Base-by-base conservation (phyloP, 2,888 invertebrate genomes). In the Apamea sordens region DNA sequence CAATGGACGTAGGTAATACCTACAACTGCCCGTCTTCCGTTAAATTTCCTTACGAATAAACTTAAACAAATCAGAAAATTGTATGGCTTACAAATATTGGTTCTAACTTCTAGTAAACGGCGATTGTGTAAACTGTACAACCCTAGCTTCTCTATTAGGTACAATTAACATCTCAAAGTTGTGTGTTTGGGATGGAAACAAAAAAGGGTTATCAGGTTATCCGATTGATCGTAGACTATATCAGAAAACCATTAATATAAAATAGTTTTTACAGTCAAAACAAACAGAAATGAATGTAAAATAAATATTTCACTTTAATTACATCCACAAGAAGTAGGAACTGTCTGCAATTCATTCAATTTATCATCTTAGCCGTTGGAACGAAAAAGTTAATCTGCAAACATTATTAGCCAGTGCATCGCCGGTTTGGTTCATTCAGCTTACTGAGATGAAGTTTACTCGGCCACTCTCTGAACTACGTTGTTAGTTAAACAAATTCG, bases 391-490 rank as follows among this genome's bases (percentile, higher is more conserved):
- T 80, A 77, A 78, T 86, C 78, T 71, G 28, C 70, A 75, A 85
- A 80, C 68, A 77, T 77, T 82, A 86, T 84, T 85, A 87, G 80
- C 65, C 65, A 83, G 71, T 84, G 86, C 88, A 90, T 82, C 74
- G 64, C 68, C 67, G 68, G 80, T 90, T 86, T 80, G 86, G 86
- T 88, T 88, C 85, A 84, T 89, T 88, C 76, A 77, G 85, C 82
- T 89, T 88, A 89, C 88, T 85, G 86, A 86, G 83, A 86, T 85
- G 77, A 86, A 90, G 86, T 89, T 92, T 84, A 79, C 84, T 86
- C 74, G 79, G 75, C 76, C 72, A 80, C 76, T 83, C 79, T 77
- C 73, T 73, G 69, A 83, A 80, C 83, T 86, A 80, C 80, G 69
- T 80, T 73, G 73, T 64, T 73, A 74, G 74, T 89, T 85, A 81